These are phyloP conservation scores for Pogonomyrmex californicus DNA, from an alignment of 1,140 invertebrate species.

Conservation along the genomic window DNA sequence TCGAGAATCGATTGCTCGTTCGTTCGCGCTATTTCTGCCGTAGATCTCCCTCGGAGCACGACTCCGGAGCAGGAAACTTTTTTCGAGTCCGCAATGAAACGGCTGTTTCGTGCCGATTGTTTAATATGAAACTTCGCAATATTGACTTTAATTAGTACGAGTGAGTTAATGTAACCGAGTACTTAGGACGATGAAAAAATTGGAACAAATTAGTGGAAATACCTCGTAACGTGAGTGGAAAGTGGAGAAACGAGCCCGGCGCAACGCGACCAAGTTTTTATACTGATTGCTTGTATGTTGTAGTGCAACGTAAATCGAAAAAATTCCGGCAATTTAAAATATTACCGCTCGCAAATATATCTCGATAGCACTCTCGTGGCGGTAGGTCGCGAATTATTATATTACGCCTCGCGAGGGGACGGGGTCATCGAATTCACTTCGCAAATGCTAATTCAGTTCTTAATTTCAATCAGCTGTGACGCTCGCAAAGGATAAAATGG, in stretches of 20 bases:
- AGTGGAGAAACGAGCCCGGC: background rate
- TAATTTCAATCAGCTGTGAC: conserved; percentile 38
- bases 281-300: conserved; percentile 29
- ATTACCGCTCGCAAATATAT: background rate
- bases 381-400: conserved; percentile 36
- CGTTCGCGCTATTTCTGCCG: conserved; percentile 46
- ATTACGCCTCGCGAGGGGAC: conserved; percentile 12
- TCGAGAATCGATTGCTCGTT: conserved; percentile 72
- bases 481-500: conserved; percentile 16
- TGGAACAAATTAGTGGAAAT: conserved; percentile 34
- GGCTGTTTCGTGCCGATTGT: conserved; percentile 38
- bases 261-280: conserved; percentile 4
- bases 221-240: background rate
- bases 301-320: background rate
- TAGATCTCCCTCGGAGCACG: background rate
- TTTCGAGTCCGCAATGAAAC: conserved; percentile 44
- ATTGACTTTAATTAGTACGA: conserved; percentile 58
- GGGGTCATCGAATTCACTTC: conserved; percentile 3
- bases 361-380: background rate
- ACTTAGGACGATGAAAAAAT: conserved; percentile 38
- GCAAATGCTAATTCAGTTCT: conserved; percentile 37
- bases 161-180: conserved; percentile 36
- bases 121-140: conserved; percentile 53
- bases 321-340: conserved; percentile 31
- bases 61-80: conserved; percentile 5